A percentile compares a stretch with the other conserved stretches of the same genome.
phyloP scores from a whole-genome alignment of 2,797 vertebrate species.

The Sebastiscus tertius region DNA sequence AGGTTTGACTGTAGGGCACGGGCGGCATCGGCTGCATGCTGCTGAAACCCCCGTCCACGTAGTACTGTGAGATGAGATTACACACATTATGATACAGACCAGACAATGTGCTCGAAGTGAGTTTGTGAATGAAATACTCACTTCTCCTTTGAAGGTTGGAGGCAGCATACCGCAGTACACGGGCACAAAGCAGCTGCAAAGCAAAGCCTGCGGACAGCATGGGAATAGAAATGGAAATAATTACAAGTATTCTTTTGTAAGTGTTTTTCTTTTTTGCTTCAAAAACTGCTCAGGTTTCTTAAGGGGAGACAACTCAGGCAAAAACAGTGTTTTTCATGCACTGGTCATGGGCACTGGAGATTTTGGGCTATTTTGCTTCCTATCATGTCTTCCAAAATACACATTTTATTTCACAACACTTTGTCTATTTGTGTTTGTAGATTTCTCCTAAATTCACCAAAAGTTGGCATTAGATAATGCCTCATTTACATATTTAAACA shows the following conservation, averaged over 20 bases:
- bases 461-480: no score
- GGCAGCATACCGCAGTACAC: slow-evolving; percentile 89
- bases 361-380: no score
- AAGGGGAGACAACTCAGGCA: not conserved
- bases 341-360: no score
- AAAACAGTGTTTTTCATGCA: no score
- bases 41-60: slow-evolving; percentile 90
- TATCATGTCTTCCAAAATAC: no score
- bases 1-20: slow-evolving; percentile 61
- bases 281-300: not conserved
- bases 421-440: no score
- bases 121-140: slow-evolving; percentile 49
- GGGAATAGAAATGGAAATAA: not conserved
- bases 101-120: not conserved
- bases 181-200: slow-evolving; percentile 93
- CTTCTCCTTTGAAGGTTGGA: slow-evolving; percentile 80
- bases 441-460: no score
- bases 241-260: not conserved
- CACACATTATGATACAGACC: not conserved
- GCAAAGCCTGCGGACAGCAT: slow-evolving; percentile 81
- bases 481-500: no score
- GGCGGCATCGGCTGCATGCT: slow-evolving; percentile 85
- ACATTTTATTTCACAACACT: no score
- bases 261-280: not conserved
- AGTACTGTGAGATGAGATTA: slow-evolving; percentile 77